Base-by-base conservation (phyloP, 2,888 invertebrate genomes). In the Bibio marci region DNA sequence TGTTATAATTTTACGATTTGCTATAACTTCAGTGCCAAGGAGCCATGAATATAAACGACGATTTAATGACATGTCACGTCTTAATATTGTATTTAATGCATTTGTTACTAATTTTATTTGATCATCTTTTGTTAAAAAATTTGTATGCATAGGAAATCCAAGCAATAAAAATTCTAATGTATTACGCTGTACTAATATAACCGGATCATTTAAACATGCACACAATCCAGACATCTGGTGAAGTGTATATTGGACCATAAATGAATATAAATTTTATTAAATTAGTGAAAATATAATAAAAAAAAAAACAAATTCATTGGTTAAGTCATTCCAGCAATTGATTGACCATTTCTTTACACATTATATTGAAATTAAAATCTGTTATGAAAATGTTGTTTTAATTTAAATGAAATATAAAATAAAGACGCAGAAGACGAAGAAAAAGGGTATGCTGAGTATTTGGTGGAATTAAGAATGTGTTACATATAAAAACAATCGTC, bases 41-140 rank as follows among this genome's bases (percentile, higher is more conserved):
- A 91, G 63, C 88, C 88, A 90, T 1, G 81, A 78, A 58, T 81
- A 87, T 25, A 90, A 63, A 26, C 88, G 70, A 46, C 80, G 70
- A 57, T 91, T 91, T 12, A 91, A 66, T 22, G 87, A 88, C 82
- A 88, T 88, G 55, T 91, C 90, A 43, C 91, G 65, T 32, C 88
- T 64, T 36, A 90, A 62, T 45, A 91, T 78, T 6, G 77, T 76
- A 30, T 71, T 67, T 38, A 88, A 62, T 19, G 79, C 76, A 41
- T 82, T 76, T 18, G 78, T 79, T 7, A 82, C 73, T 44, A 85
- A 60, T 40, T 70, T 67, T 35, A 78, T 72, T 68, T 81, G 71
- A 54, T 86, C 82, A 8, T 69, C 63, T 47, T 71, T 69, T 12
- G 66, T 59, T 36, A 79, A 65, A 52, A 81, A 79, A 43, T 72